phyloP scores from a whole-genome alignment of 2,888 invertebrate genomes.

The Agrotis puta region DNA sequence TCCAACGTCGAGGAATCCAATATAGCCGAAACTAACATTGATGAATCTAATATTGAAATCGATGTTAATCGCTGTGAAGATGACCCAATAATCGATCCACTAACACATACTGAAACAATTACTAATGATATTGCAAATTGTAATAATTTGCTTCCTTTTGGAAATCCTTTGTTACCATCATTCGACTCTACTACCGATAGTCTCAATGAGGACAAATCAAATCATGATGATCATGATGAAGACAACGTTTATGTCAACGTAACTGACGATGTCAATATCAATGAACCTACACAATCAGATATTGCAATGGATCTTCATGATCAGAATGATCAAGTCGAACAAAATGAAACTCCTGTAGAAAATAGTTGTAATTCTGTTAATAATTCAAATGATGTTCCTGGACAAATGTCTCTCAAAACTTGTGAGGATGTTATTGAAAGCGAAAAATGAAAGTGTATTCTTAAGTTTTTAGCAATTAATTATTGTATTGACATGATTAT shows the following conservation, averaged over 20 bases:
- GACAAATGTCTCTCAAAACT: conserved; percentile 26
- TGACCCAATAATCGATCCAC: conserved; percentile 69
- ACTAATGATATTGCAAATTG: conserved; percentile 49
- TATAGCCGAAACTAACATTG: conserved; percentile 20
- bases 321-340: conserved; percentile 29
- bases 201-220: conserved; percentile 42
- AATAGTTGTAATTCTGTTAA: conserved; percentile 27
- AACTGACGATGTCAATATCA: conserved; percentile 60
- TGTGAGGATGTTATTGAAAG: conserved; percentile 38
- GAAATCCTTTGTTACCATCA: conserved; percentile 31
- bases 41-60: conserved; percentile 57
- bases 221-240: conserved; percentile 60
- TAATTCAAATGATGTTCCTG: conserved; percentile 40
- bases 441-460: conserved; percentile 27
- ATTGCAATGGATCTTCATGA: conserved; percentile 32
- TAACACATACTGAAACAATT: conserved; percentile 61
- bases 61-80: conserved; percentile 59
- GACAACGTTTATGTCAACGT: conserved; percentile 73
- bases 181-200: conserved; percentile 28
- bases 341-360: conserved; percentile 22
- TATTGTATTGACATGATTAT: conserved; percentile 22
- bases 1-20: conserved; percentile 45
- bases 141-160: conserved; percentile 23
- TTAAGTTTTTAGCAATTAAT: conserved; percentile 34
- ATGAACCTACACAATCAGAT: conserved; percentile 44